Base-by-base conservation (phyloP, 2,797 vertebrate genomes). In the Anguilla megastoma region DNA sequence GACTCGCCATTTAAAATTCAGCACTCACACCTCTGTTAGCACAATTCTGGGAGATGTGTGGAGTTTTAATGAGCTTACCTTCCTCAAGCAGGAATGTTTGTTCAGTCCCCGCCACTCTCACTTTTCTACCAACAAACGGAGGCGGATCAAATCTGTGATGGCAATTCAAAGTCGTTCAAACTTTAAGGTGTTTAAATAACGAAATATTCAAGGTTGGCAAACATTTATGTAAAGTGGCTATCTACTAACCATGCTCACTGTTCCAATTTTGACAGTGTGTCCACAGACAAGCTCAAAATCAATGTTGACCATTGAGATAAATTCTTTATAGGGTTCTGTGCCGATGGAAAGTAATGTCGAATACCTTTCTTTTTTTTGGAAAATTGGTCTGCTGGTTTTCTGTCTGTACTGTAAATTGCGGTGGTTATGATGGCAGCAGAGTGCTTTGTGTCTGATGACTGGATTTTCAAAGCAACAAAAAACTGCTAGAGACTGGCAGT, bases 231-330 rank as follows among this genome's bases (percentile, higher is more conserved):
- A 52, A 83, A 84, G 33, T 52, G 87, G 21, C 58, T 87, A 58
- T 18, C 48, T 45, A 50, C 45, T 50, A n/a, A 12, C 69, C 63
- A 69, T 27, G 8, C 63, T 69, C 63, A 24, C n/a, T 54, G 84
- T 85, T 87, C 85, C 50, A 86, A 86, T 84, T 10, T 93, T 89
- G 87, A 88, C 90, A 18, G 89, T 91, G 16, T 90, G 91, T 71
- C 90, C 90, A 92, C 91, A 93, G 89, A 91, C 76, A 85, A 41
- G 88, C 58, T 88, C 87, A 82, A 50, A 82, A 48, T 82, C 90
- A 84, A 12, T 90, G 91, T 92, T 92, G 90, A 92, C 89, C 88
- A 36, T 88, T 82, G 84, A 87, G 90, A 94, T 92, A 89, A 92
- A 93, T 86, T 87, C 82, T 89, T 93, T 92, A 94, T 88, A 90